Evolutionary conservation across 2,113 vertebrate genomes (phyloP).

Genomic region (Patagioenas fasciata): DNA sequence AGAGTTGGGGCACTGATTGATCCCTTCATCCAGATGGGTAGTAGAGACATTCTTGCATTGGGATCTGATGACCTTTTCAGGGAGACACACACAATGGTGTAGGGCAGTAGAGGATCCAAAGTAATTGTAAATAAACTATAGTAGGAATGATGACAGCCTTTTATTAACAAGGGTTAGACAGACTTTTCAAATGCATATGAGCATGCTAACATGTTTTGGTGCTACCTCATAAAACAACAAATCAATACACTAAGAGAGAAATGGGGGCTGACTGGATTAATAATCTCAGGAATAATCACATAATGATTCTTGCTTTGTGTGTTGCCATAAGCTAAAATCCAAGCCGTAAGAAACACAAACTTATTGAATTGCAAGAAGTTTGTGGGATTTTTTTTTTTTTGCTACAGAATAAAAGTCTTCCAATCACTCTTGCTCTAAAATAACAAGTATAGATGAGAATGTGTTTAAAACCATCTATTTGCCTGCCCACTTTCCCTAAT

Average conservation of each 20-base stretch:
- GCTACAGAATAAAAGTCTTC: background rate
- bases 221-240: background rate
- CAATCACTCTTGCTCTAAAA: background rate
- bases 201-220: fast-evolving
- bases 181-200: background rate
- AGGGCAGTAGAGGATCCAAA: fast-evolving
- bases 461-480: background rate
- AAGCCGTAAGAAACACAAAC: background rate
- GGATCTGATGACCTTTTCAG: background rate
- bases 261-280: background rate
- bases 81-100: fast-evolving
- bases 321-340: background rate
- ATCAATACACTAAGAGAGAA: background rate
- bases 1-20: fast-evolving
- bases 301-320: background rate
- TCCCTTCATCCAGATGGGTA: fast-evolving
- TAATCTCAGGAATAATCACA: background rate
- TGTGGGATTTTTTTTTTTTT: background rate
- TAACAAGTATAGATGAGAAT: background rate
- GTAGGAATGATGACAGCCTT: background rate
- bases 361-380: background rate
- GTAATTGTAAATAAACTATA: background rate
- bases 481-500: background rate
- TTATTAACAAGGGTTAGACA: background rate
- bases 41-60: fast-evolving